These are phyloP conservation scores for Pentalonia nigronervosa DNA, from an alignment of 1,140 invertebrate genomes.

Conservation along the genomic window DNA sequence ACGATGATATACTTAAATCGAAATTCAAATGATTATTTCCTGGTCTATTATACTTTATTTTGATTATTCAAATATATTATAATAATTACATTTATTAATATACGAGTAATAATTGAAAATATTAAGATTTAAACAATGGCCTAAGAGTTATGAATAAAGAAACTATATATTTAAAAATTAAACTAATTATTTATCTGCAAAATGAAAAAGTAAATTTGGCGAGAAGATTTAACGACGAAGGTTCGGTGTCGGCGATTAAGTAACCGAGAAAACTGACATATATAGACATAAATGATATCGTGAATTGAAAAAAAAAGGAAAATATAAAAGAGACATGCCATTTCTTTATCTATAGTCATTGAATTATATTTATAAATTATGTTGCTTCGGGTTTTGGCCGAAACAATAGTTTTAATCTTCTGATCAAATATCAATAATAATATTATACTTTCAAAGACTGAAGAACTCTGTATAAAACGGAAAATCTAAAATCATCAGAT, in stretches of 20 bases:
- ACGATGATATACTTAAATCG: no score
- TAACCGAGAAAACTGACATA: not conserved
- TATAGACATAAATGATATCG: not conserved
- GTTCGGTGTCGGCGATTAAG: not conserved
- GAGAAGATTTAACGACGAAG: not conserved
- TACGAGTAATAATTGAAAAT: not conserved
- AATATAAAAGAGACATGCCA: not conserved
- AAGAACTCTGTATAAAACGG: not conserved
- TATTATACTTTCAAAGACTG: not conserved
- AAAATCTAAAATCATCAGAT: not conserved
- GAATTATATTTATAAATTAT: not conserved
- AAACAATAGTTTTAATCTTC: not conserved
- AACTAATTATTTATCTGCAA: not conserved
- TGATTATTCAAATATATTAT: not conserved
- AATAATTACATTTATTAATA: not conserved
- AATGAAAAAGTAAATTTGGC: not conserved
- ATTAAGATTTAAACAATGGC: not conserved
- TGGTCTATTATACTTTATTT: not conserved
- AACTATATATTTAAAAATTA: not conserved
- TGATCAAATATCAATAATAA: not conserved
- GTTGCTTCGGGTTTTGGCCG: not conserved
- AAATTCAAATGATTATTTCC: not conserved
- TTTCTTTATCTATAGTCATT: not conserved
- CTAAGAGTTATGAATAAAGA: not conserved
- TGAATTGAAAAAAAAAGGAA: not conserved